Conservation (phyloP, 1,140 invertebrate genomes). For the Drosophila obscura region DNA sequence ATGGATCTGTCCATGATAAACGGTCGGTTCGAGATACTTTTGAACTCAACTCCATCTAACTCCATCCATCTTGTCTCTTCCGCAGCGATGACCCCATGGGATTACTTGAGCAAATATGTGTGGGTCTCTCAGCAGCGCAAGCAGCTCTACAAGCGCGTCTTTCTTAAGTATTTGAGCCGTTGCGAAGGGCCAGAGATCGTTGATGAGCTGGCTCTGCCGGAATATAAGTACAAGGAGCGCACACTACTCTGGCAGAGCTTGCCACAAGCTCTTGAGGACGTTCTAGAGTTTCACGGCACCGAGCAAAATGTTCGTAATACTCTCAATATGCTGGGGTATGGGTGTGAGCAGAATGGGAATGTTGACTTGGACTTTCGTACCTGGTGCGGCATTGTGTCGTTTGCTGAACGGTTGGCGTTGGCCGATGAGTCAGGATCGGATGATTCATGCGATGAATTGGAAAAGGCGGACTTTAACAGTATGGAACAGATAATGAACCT, state of each 20-base stretch:
- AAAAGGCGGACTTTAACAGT: constrained; percentile 80
- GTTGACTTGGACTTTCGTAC: constrained; percentile 84
- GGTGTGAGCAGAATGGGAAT: constrained; percentile 35
- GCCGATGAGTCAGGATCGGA: constrained; percentile 71
- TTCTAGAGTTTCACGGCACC: constrained; percentile 79
- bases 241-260: constrained; percentile 63
- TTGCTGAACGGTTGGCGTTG: constrained; percentile 84
- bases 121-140: constrained; percentile 86
- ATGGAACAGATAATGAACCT: constrained; percentile 66
- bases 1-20: constrained; percentile 85
- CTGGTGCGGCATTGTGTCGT: constrained; percentile 87
- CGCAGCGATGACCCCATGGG: constrained; percentile 85
- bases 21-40: constrained; percentile 73
- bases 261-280: constrained; percentile 73
- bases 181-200: constrained; percentile 62
- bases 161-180: constrained; percentile 68
- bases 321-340: constrained; percentile 54
- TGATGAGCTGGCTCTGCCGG: constrained; percentile 51
- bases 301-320: constrained; percentile 66
- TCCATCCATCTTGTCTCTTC: background rate
- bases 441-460: constrained; percentile 79
- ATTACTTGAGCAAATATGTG: constrained; percentile 86
- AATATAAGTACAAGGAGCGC: constrained; percentile 73
- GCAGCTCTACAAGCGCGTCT: constrained; percentile 84
- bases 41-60: background rate